These are phyloP conservation scores for Streptopelia turtur DNA, from an alignment of 2,797 vertebrate genomes.

Conservation along the genomic window DNA sequence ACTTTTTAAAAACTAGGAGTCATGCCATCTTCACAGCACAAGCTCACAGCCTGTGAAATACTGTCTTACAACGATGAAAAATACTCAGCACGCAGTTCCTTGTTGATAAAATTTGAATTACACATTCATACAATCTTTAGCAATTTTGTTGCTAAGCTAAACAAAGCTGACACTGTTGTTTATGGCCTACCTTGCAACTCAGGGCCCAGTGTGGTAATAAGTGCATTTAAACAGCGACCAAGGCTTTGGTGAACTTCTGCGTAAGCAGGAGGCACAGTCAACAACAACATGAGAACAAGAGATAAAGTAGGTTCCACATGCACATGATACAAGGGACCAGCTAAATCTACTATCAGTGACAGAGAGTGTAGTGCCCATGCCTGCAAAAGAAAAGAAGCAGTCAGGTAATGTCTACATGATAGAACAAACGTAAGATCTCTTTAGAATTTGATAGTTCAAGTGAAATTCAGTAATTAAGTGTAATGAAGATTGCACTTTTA, in stretches of 20 bases:
- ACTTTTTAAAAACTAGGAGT: neutral
- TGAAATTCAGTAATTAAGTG: neutral
- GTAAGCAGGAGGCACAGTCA: constrained; percentile 86
- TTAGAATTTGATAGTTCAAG: neutral
- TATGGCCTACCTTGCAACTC: constrained; percentile 89
- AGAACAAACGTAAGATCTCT: neutral
- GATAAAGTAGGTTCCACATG: constrained; percentile 87
- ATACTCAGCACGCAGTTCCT: neutral
- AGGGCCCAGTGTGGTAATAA: constrained; percentile 89
- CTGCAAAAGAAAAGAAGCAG: constrained; percentile 74
- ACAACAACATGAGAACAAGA: constrained; percentile 85
- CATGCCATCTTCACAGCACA: neutral
- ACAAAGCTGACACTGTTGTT: neutral
- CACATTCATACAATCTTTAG: neutral
- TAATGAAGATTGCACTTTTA: neutral
- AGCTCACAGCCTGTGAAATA: neutral
- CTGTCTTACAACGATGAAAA: fast-evolving
- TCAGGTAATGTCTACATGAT: neutral
- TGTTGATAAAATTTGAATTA: neutral
- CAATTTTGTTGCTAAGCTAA: neutral
- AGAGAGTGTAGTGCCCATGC: constrained; percentile 92
- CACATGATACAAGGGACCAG: constrained; percentile 83
- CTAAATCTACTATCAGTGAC: constrained; percentile 86
- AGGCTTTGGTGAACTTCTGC: constrained; percentile 90
- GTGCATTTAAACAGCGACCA: constrained; percentile 88